A percentile compares a stretch with the other conserved stretches of the same genome.
phyloP scores from a whole-genome alignment of 2,888 invertebrate species.

The Acronicta alni region DNA sequence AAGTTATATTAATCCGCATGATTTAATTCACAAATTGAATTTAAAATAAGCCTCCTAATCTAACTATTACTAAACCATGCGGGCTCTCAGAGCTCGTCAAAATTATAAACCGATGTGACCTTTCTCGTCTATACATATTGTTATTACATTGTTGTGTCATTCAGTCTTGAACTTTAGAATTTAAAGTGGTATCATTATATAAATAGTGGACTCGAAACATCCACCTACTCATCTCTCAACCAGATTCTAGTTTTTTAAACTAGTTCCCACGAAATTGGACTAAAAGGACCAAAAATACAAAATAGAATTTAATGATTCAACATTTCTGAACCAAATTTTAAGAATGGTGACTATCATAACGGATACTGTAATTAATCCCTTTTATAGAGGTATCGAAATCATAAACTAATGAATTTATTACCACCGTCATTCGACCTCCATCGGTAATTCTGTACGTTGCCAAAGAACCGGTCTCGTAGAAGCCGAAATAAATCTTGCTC shows the following conservation, averaged over 20 bases:
- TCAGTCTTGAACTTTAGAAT: conserved; percentile 47
- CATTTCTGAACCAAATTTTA: conserved; percentile 1
- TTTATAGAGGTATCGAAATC: conserved; percentile 30
- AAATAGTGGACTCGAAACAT: conserved; percentile 20
- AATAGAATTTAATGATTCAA: conserved; percentile 27
- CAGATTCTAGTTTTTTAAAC: conserved; percentile 12
- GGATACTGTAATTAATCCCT: conserved; percentile 25
- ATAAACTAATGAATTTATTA: conserved; percentile 53
- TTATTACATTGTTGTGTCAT: conserved; percentile 45
- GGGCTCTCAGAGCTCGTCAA: conserved; percentile 29
- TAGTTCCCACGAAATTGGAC: conserved; percentile 18
- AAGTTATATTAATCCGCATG: background rate
- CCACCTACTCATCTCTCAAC: conserved; percentile 16
- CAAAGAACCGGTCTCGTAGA: conserved; percentile 71
- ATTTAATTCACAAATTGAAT: background rate
- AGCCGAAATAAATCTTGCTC: conserved; percentile 60
- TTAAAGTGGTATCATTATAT: conserved; percentile 31
- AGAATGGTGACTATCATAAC: conserved; percentile 6
- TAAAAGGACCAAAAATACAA: conserved; percentile 15
- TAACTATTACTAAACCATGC: conserved; percentile 10
- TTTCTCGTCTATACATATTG: conserved; percentile 39
- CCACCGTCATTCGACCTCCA: conserved; percentile 68
- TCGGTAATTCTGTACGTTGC: conserved; percentile 68
- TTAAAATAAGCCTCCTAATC: conserved; percentile 5
- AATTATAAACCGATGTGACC: conserved; percentile 39